Percentiles rank a stretch among this genome's conserved stretches.
Evolutionary conservation across 2,888 invertebrate genomes (phyloP).

Genomic region (Mythimna albipuncta): DNA sequence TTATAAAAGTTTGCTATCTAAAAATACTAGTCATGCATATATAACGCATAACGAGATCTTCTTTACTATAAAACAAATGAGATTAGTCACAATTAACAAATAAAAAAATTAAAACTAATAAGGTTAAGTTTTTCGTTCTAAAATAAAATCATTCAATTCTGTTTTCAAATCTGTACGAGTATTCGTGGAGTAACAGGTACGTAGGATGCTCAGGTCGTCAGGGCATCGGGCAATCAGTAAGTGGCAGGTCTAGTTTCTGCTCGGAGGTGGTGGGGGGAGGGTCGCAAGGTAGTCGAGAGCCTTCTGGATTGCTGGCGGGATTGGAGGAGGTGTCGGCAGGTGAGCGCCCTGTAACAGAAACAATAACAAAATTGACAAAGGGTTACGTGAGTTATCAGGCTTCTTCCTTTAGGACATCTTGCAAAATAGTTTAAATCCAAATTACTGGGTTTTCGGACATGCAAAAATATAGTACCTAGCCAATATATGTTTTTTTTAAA

Average conservation of each 20-base stretch:
- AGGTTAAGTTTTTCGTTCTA: not conserved
- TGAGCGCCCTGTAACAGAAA: slow-evolving; percentile 91
- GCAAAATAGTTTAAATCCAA: not conserved
- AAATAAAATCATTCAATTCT: slow-evolving; percentile 52
- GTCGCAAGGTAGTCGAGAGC: slow-evolving; percentile 93
- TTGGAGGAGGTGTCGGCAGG: slow-evolving; percentile 94
- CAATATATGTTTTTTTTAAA: not conserved
- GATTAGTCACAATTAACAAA: slow-evolving; percentile 17
- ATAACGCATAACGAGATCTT: slow-evolving; percentile 52
- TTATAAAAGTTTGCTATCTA: slow-evolving; percentile 37
- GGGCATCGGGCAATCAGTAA: slow-evolving; percentile 45
- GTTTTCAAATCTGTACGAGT: slow-evolving; percentile 77
- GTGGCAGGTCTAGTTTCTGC: slow-evolving; percentile 70
- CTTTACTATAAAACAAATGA: slow-evolving; percentile 47
- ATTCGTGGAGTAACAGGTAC: slow-evolving; percentile 70
- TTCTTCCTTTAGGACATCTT: too few species aligned
- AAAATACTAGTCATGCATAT: slow-evolving; percentile 50
- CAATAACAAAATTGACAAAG: not conserved
- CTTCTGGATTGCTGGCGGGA: slow-evolving; percentile 94
- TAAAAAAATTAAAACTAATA: not conserved
- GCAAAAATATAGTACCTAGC: too few species aligned
- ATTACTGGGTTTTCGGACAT: not conserved
- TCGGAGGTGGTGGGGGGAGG: slow-evolving; percentile 89
- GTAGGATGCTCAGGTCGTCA: slow-evolving; percentile 57
- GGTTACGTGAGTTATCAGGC: not conserved